These are phyloP conservation scores for Perdita meconis DNA, from an alignment of 2,888 invertebrate genomes.

Conservation along the genomic window DNA sequence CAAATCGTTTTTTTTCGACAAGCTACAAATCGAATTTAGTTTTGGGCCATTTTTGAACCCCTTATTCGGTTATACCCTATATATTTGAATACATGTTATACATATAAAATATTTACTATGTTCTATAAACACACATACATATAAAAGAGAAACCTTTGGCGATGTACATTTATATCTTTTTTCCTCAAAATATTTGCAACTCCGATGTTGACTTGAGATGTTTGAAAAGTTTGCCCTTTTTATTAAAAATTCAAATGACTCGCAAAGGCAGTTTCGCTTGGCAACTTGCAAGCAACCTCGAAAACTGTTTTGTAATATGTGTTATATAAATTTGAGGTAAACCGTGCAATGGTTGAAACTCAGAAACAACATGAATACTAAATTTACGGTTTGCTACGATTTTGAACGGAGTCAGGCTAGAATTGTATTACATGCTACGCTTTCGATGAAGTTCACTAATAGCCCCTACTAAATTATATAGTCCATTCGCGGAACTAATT, in stretches of 20 bases:
- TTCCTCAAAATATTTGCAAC: background rate
- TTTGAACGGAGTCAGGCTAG: slow-evolving; percentile 13
- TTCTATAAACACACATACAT: background rate
- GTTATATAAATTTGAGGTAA: slow-evolving; percentile 54
- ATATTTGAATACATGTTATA: too few relatives aligned
- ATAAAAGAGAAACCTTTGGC: background rate
- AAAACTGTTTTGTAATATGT: slow-evolving; percentile 41
- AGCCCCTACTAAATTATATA: slow-evolving; percentile 27
- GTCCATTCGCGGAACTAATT: slow-evolving; percentile 37
- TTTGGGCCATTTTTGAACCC: too few relatives aligned
- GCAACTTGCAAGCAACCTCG: background rate
- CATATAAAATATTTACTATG: too few relatives aligned
- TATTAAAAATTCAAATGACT: slow-evolving; percentile 38
- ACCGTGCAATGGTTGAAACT: slow-evolving; percentile 45
- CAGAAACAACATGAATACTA: slow-evolving; percentile 43
- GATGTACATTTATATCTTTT: background rate
- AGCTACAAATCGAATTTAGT: too few relatives aligned
- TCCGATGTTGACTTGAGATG: background rate
- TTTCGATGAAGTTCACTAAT: slow-evolving; percentile 48
- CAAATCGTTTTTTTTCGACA: too few relatives aligned
- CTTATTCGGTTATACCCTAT: too few relatives aligned
- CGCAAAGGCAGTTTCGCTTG: background rate
- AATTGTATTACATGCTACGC: slow-evolving; percentile 41
- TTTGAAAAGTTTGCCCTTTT: slow-evolving; percentile 24
- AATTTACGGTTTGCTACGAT: slow-evolving; percentile 47